Evolutionary conservation across 2,797 vertebrate genomes (phyloP), one percentile per base, ranked within the genome.

Genomic region (Tragelaphus eurycerus): DNA sequence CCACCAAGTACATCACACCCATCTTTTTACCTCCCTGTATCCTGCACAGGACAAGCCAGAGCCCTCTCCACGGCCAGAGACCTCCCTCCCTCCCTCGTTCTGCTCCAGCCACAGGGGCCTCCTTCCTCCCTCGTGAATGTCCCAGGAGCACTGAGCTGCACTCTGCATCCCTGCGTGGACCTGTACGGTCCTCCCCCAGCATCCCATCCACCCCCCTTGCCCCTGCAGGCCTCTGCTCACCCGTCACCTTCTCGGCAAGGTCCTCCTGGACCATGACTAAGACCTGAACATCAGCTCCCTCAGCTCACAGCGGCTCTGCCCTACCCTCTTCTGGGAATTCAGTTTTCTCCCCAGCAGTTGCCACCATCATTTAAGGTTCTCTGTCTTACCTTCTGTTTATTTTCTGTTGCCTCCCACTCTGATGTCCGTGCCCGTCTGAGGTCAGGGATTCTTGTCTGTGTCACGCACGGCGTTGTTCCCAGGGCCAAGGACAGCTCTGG

Each of bases 321-420:
- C 34, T 71, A 12, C 67, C 34, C 21, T 14, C 67, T 23, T 25
- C 34, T 74, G 67, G 67, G 67, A 14, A 14, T 14, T 14, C 67
- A 21, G 19, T 1, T 14, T 74, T 12, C 34, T 3, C 67, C 67
- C 12, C 11, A 14, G 34, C 21, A 43, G 38, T 7, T 7, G 21
- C 34, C 10, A 0, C 5, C 6, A 1, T 14, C 12, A 13, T 21
- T 25, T 7, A 23, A 25, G 38, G 4, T 4, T 25, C 12, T 74
- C 71, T 7, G 12, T 7, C 12, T 43, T 6, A 4, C 38, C 12
- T 13, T 21, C 34, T 74, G 71, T 13, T 43, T 43, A 12, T 43
- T 43, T 25, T 25, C 21, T 25, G 0, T 74, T 13, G 43, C 71
- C 12, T 25, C 21, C 3, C 12, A 4, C 71, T 74, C 3, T 34